phyloP scores from a whole-genome alignment of 64 coral and sea anemone species.

The Montipora capricornis region DNA sequence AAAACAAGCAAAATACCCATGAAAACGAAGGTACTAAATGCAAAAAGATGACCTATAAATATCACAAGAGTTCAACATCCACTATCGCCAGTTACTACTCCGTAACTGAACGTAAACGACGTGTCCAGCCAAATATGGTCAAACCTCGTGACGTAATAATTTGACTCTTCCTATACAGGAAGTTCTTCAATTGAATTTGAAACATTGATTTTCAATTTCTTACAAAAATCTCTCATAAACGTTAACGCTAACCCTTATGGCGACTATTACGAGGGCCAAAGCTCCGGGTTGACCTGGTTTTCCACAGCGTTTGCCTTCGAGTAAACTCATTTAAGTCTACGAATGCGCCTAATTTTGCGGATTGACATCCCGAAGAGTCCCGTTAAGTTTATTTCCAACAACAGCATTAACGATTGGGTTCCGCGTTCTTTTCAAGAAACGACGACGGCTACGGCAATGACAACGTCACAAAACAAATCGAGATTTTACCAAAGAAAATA shows the following conservation, averaged over 20 bases:
- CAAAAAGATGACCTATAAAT: too few relatives aligned
- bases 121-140: slow-evolving; percentile 11
- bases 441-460: too few relatives aligned
- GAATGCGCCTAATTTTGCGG: too few relatives aligned
- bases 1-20: too few relatives aligned
- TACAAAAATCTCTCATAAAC: not conserved
- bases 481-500: too few relatives aligned
- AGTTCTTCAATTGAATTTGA: not conserved
- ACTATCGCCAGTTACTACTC: not conserved
- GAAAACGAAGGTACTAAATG: too few relatives aligned
- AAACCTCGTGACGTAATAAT: slow-evolving; percentile 17
- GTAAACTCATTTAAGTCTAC: not conserved
- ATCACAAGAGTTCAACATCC: not conserved
- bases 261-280: not conserved
- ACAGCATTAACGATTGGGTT: too few relatives aligned
- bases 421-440: too few relatives aligned
- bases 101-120: not conserved
- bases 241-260: not conserved
- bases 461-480: too few relatives aligned
- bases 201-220: slow-evolving; percentile 16
- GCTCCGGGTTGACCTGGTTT: not conserved
- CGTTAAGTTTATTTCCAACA: too few relatives aligned
- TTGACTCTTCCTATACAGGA: not conserved
- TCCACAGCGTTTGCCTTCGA: not conserved
- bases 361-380: too few relatives aligned